These are phyloP conservation scores for Bombus ignitus DNA, from an alignment of 1,140 invertebrate genomes.

Conservation along the genomic window DNA sequence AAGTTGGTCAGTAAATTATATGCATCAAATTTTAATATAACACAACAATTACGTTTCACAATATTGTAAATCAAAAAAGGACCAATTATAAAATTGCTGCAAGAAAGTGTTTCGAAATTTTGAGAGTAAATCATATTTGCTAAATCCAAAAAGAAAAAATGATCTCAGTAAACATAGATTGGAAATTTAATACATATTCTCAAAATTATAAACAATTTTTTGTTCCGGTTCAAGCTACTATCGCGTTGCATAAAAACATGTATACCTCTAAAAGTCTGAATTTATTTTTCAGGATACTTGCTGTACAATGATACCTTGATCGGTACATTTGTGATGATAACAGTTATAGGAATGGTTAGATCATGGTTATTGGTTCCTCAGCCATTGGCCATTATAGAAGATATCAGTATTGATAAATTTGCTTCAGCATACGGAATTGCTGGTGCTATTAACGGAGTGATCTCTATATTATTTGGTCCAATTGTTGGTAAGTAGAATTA, in stretches of 20 bases:
- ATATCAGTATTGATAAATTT: conserved; percentile 78
- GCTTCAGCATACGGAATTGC: conserved; percentile 80
- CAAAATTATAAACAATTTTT: no score
- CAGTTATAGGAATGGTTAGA: conserved; percentile 73
- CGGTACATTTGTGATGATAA: conserved; percentile 72
- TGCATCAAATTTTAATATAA: neutral
- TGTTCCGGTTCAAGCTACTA: no score
- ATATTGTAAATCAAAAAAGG: neutral
- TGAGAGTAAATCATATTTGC: no score
- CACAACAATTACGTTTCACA: no score
- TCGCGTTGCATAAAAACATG: no score
- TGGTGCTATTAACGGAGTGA: conserved; percentile 77
- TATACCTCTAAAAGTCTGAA: neutral
- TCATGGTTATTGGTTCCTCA: conserved; percentile 77
- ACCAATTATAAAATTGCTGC: no score
- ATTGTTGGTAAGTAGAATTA: conserved; percentile 74
- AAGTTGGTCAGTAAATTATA: conserved; percentile 68
- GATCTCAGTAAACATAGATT: no score
- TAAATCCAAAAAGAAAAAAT: no score
- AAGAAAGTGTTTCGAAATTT: no score
- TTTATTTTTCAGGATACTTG: conserved; percentile 71
- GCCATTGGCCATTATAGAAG: conserved; percentile 79
- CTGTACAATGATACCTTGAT: conserved; percentile 72
- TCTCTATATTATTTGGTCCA: conserved; percentile 77
- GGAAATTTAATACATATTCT: no score